A percentile compares a stretch with the other conserved stretches of the same genome.
Evolutionary conservation across 2,113 vertebrate species (phyloP).

Genomic region (Pelobates fuscus): DNA sequence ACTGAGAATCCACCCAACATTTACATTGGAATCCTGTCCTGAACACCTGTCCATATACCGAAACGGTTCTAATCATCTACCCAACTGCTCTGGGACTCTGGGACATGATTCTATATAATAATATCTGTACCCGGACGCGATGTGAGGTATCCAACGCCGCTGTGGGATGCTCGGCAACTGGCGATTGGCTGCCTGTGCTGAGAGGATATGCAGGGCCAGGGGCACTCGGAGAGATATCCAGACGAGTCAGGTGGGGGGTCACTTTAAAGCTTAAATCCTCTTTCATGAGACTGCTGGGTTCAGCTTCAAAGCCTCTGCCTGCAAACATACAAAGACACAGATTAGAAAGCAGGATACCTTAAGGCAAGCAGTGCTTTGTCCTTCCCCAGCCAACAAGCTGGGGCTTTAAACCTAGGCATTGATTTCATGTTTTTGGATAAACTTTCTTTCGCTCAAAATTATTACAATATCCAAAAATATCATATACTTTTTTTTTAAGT

Average conservation of each 20-base stretch:
- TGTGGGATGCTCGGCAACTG: conserved; percentile 79
- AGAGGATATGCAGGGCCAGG: conserved; percentile 56
- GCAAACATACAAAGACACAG: conserved; percentile 42
- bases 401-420: no score
- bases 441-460: no score
- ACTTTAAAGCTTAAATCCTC: conserved; percentile 61
- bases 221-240: conserved; percentile 63
- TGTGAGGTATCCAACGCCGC: conserved; percentile 77
- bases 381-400: conserved; percentile 3
- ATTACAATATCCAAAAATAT: no score
- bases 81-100: no score
- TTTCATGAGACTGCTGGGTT: conserved; percentile 76
- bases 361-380: not conserved
- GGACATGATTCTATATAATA: not conserved
- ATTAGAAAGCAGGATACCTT: no score
- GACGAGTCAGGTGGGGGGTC: conserved; percentile 51
- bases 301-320: conserved; percentile 71
- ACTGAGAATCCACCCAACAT: not conserved
- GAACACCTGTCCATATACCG: no score
- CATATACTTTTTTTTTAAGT: no score
- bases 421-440: no score
- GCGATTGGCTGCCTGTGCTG: conserved; percentile 70
- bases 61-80: no score
- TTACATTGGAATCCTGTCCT: no score
- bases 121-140: conserved; percentile 76